Base-by-base conservation (phyloP, 2,113 vertebrate genomes). In the Corythoichthys intestinalis region DNA sequence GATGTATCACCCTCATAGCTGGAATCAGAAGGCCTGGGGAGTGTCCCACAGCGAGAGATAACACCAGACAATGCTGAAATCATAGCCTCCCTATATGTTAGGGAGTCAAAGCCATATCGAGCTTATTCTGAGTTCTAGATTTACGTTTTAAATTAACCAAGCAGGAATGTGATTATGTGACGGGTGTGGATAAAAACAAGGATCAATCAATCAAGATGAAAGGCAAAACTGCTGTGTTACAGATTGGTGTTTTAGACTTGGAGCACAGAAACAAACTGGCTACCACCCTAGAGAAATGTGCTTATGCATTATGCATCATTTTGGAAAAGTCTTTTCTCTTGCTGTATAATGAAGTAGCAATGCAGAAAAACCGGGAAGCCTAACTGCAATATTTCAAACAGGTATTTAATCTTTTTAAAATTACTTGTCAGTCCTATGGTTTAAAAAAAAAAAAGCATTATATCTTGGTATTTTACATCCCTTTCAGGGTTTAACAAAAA, bases 31-130 rank as follows among this genome's bases (percentile, higher is more conserved):
- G 78, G 69, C 77, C 67, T 66, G 67, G 77, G 75, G 77, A 80
- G 74, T 69, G 71, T 81, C 76, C 73, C 78, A 80, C 75, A 81
- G 73, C 66, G 71, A 53, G 75, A 84, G 89, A 91, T 90, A 91
- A 87, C 68, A 78, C 74, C 63, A 78, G 80, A 80, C 80, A 85
- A 77, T 37, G 3, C 72, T 80, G 84, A 81, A 80, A 78, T 78
- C 66, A 67, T 77, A 12, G 15, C 80, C 84, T 86, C 74, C 81
- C 70, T 53, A 74, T 44, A 47, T 81, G 81, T 85, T 86, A 87
- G 50, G 75, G 71, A 83, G 77, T 84, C 84, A 87, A 80, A 82
- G 62, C 48, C 64, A 80, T 84, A 79, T 83, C 57, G 61, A 59
- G 37, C 46, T 66, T 34, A 56, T 67, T 65, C 48, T 65, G 35